Base-by-base conservation (phyloP, 2,888 invertebrate genomes). In the Caenorhabditis parvicauda region DNA sequence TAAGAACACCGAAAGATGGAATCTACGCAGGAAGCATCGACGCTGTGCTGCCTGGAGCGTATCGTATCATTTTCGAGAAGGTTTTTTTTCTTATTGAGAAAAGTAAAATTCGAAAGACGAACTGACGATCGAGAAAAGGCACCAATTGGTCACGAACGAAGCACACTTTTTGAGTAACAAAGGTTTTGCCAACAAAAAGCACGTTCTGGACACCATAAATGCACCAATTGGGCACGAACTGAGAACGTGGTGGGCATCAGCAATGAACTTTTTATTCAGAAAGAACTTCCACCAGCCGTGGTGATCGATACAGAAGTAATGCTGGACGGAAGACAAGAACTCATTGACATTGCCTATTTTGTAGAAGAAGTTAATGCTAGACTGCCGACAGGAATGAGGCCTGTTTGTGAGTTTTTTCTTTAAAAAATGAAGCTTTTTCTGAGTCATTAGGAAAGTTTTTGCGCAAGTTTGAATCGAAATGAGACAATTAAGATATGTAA, bases 31-130 rank as follows among this genome's bases (percentile, higher is more conserved):
- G 80, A 5, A 69, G 73, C 2, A 72, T 81, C 37, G 80, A 80
- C 54, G 80, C 80, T 0, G 64, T 81, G 5, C 42, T 75, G 24
- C 69, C 69, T n/a, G 67, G 74, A 44, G 72, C 73, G 7, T 81
- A 78, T 57, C 58, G 80, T 37, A 64, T 81, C n/a, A 59, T 73
- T 14, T 81, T 81, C 59, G 81, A 81, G n/a, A 79, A 79, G 59
- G 75, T 73, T 27, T 60, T 63, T 42, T 46, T 49, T 28, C 38
- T 46, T 9, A n/a, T 12, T 12, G n/a, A 32, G n/a, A 32, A n/a
- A n/a, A n/a, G n/a, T n/a, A n/a, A n/a, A n/a, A n/a, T n/a, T n/a
- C n/a, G n/a, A n/a, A n/a, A n/a, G n/a, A n/a, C n/a, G n/a, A n/a
- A n/a, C n/a, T n/a, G n/a, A n/a, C n/a, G n/a, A n/a, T n/a, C n/a